Conservation (phyloP, 2,888 invertebrate genomes). For the Latrodectus hesperus region DNA sequence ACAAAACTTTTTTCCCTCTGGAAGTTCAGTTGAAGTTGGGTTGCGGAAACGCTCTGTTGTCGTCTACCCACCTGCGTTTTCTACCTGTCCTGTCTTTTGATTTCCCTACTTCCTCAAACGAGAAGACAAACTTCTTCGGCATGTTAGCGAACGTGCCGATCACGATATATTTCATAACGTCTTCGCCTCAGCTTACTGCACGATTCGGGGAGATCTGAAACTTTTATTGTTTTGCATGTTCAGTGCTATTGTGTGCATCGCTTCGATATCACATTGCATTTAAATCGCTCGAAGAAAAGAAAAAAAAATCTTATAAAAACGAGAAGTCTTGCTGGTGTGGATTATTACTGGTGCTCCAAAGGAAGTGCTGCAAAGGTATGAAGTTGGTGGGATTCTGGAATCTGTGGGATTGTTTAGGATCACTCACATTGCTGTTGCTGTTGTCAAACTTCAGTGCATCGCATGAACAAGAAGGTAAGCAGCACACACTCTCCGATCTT, state of each 20-base stretch:
- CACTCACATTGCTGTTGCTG: slow-evolving; percentile 43
- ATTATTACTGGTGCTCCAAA: no score
- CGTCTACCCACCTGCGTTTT: background rate
- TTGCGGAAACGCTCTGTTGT: no score
- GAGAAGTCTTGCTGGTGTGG: no score
- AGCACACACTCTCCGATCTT: background rate
- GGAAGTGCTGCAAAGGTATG: slow-evolving; percentile 45
- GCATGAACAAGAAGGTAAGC: slow-evolving; percentile 38
- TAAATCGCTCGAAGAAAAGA: background rate
- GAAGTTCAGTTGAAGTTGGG: slow-evolving; percentile 2
- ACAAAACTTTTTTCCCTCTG: slow-evolving; percentile 40
- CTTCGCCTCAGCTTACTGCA: background rate
- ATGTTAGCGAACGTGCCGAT: background rate
- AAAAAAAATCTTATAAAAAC: no score
- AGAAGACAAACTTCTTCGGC: background rate
- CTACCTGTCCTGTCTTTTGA: background rate
- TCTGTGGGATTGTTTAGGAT: slow-evolving; percentile 50
- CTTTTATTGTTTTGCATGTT: no score
- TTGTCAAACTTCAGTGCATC: slow-evolving; percentile 19
- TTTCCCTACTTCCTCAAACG: background rate
- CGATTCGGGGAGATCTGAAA: background rate
- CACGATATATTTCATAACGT: background rate
- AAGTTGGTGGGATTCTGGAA: slow-evolving; percentile 34
- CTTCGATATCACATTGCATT: slow-evolving; percentile 3
- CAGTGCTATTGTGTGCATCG: background rate